These are phyloP conservation scores for Tigriopus japonicus DNA, from an alignment of 1,140 invertebrate genomes.

Conservation along the genomic window DNA sequence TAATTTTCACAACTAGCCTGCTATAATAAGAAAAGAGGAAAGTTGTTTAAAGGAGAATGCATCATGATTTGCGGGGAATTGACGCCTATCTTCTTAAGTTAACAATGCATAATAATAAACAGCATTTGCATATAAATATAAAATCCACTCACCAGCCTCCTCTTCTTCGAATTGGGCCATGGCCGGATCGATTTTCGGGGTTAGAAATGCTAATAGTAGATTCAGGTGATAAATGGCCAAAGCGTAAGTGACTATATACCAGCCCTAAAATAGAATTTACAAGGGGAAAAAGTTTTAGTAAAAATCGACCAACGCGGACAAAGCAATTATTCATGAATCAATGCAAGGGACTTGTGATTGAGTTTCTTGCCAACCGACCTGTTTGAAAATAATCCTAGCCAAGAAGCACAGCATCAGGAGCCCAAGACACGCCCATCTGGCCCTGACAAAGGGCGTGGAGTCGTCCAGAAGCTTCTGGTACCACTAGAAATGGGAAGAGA, in stretches of 20 bases:
- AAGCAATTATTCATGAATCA: no score
- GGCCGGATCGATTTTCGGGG: slow-evolving; percentile 96
- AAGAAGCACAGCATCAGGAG: slow-evolving; percentile 24
- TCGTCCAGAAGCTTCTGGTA: slow-evolving; percentile 36
- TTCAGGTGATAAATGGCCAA: slow-evolving; percentile 97
- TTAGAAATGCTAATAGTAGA: slow-evolving; percentile 96
- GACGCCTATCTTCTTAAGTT: no score
- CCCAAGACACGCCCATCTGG: slow-evolving; percentile 31
- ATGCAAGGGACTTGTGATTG: neutral
- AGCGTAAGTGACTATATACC: slow-evolving; percentile 98
- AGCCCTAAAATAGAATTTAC: slow-evolving; percentile 59
- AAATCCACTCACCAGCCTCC: slow-evolving; percentile 34
- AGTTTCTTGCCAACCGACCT: slow-evolving; percentile 22
- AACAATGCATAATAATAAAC: no score
- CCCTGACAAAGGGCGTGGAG: slow-evolving; percentile 31
- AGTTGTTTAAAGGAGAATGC: no score
- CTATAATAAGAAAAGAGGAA: no score
- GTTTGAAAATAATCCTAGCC: slow-evolving; percentile 25
- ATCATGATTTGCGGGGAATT: no score
- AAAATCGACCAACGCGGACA: no score
- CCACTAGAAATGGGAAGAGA: slow-evolving; percentile 21
- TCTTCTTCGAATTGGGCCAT: slow-evolving; percentile 51
- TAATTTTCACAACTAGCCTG: no score
- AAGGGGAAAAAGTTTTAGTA: neutral
- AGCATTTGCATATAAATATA: no score